Evolutionary conservation across 2,888 invertebrate species (phyloP).

Genomic region (Parnassius mnemosyne): DNA sequence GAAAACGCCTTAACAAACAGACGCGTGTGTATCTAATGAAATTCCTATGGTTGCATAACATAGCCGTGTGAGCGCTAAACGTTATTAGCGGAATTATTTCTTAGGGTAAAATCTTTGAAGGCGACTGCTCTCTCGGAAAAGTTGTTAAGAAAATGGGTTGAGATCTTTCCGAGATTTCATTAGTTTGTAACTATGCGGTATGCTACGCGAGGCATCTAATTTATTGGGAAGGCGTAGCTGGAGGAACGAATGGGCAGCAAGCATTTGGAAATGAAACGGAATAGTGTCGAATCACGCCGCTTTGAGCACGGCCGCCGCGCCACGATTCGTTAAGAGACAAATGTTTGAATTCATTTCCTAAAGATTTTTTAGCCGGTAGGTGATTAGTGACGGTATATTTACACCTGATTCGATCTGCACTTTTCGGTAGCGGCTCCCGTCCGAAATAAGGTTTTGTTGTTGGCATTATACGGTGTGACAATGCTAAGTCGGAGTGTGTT

Average conservation of each 20-base stretch:
- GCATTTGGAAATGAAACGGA: slow-evolving; percentile 72
- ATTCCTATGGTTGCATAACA: slow-evolving; percentile 81
- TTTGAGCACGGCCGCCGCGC: slow-evolving; percentile 73
- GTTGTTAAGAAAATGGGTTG: slow-evolving; percentile 80
- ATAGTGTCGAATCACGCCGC: slow-evolving; percentile 75
- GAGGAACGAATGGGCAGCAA: slow-evolving; percentile 77
- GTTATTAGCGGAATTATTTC: slow-evolving; percentile 80
- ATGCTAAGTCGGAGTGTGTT: slow-evolving; percentile 17
- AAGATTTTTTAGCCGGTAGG: slow-evolving; percentile 50
- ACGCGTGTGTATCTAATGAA: slow-evolving; percentile 81
- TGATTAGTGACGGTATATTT: slow-evolving; percentile 75
- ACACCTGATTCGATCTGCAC: slow-evolving; percentile 59
- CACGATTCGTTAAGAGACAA: slow-evolving; percentile 80
- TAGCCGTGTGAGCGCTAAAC: slow-evolving; percentile 72
- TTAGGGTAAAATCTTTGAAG: slow-evolving; percentile 78
- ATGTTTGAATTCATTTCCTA: slow-evolving; percentile 78
- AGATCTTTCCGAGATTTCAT: slow-evolving; percentile 78
- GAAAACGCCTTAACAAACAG: slow-evolving; percentile 81
- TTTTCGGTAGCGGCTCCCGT: slow-evolving; percentile 62
- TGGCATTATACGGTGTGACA: slow-evolving; percentile 28
- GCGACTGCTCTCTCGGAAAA: slow-evolving; percentile 79
- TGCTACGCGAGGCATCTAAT: slow-evolving; percentile 70
- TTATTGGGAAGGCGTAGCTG: slow-evolving; percentile 79
- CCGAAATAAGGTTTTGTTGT: slow-evolving; percentile 63
- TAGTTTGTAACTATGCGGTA: slow-evolving; percentile 78